Conservation (phyloP, 2,797 vertebrate genomes). For the Hypotaenidia philippensis region DNA sequence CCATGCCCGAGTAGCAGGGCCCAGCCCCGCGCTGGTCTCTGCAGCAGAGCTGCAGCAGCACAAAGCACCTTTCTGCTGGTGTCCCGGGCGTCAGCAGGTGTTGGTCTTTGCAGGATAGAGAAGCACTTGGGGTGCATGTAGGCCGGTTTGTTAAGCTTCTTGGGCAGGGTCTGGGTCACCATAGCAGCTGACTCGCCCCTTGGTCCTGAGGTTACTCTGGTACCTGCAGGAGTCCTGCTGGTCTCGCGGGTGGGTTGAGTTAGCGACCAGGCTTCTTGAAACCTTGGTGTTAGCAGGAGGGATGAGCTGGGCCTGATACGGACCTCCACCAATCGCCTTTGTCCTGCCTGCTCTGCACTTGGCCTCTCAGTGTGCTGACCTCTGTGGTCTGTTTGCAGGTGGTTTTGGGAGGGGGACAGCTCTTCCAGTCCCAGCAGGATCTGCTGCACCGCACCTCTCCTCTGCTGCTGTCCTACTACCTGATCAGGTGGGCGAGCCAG, state of each 20-base stretch:
- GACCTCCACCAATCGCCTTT: not conserved
- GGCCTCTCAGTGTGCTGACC: not conserved
- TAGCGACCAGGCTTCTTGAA: not conserved
- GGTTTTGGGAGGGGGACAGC: constrained; percentile 84
- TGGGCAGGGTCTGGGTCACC: accelerated
- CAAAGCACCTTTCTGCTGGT: not conserved
- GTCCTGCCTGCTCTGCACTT: not conserved
- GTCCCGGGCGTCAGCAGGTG: not conserved
- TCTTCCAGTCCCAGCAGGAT: constrained; percentile 93
- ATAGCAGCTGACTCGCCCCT: not conserved
- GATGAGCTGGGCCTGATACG: accelerated
- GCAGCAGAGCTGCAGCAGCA: not conserved
- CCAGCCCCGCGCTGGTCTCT: not conserved
- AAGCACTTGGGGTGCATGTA: accelerated
- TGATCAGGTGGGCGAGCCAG: constrained; percentile 90
- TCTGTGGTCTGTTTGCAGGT: constrained; percentile 76
- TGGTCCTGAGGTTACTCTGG: not conserved
- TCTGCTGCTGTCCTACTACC: constrained; percentile 90
- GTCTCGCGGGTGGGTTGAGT: not conserved
- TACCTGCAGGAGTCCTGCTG: not conserved
- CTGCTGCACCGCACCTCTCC: constrained; percentile 90
- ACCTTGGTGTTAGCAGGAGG: accelerated
- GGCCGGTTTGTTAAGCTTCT: not conserved
- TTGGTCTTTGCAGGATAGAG: not conserved
- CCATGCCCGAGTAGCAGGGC: not conserved